Conservation (phyloP, 2,113 vertebrate genomes). For the Oncorhynchus kisutch region DNA sequence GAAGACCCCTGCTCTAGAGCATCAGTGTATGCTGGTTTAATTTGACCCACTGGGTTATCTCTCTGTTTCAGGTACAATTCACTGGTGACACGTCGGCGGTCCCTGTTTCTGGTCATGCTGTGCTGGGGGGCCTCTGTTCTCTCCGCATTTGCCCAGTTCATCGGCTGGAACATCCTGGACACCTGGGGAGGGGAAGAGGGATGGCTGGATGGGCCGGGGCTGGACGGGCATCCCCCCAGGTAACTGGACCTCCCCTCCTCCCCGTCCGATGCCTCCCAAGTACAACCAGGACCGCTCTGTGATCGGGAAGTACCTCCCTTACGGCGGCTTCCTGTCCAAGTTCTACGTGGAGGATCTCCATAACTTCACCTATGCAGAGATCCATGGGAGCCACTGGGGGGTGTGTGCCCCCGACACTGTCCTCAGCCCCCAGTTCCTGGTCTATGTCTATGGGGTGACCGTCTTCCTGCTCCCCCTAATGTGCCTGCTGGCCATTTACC, state of each 20-base stretch:
- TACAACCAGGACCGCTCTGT: constrained; percentile 52
- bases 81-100: constrained; percentile 62
- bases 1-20: no score
- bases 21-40: no score
- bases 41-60: no score
- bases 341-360: constrained; percentile 63
- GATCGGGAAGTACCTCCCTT: constrained; percentile 65
- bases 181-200: constrained; percentile 18
- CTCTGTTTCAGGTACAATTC: constrained; percentile 59
- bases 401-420: constrained; percentile 68
- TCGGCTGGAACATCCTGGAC: constrained; percentile 62
- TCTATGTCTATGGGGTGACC: constrained; percentile 67
- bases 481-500: constrained; percentile 64
- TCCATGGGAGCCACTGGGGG: constrained; percentile 71
- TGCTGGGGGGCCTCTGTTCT: constrained; percentile 75
- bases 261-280: constrained; percentile 18
- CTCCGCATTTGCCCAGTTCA: constrained; percentile 75
- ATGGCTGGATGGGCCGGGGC: constrained; percentile 25
- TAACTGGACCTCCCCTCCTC: constrained; percentile 60
- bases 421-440: constrained; percentile 65
- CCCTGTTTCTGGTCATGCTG: constrained; percentile 62
- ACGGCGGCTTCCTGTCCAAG: constrained; percentile 74
- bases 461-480: constrained; percentile 70
- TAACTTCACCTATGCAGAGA: constrained; percentile 66
- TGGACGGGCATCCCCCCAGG: constrained; percentile 5